A percentile compares a stretch with the other conserved stretches of the same genome.
Evolutionary conservation across 2,113 vertebrate species (phyloP).

Genomic region (Rafetus swinhoei): DNA sequence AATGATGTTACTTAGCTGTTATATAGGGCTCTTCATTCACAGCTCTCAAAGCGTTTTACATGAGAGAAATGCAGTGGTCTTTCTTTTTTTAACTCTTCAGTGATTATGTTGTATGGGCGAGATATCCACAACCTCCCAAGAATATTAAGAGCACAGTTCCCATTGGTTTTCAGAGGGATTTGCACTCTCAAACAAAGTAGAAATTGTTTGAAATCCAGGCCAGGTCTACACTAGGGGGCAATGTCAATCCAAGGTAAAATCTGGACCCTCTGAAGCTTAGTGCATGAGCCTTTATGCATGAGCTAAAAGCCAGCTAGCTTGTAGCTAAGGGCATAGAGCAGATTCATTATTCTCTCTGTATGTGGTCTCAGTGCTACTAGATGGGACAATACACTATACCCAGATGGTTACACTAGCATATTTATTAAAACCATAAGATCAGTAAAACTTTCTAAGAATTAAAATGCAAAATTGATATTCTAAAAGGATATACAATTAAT

Average conservation of each 20-base stretch:
- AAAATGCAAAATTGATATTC: neutral
- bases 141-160: neutral
- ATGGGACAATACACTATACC: no score
- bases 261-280: no score
- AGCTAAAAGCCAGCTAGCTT: no score
- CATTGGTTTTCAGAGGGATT: neutral
- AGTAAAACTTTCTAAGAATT: neutral
- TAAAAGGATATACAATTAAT: neutral
- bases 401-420: accelerated
- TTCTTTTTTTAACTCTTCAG: neutral
- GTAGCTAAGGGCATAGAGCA: no score
- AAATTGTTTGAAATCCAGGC: neutral
- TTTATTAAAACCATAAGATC: neutral
- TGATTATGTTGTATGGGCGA: neutral
- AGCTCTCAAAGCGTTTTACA: neutral
- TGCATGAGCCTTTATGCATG: no score
- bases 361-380: no score
- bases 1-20: neutral
- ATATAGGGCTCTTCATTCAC: neutral
- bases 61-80: neutral
- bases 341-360: no score
- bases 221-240: no score
- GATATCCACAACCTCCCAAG: neutral
- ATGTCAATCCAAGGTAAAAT: no score
- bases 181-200: neutral